phyloP scores from a whole-genome alignment of 2,888 invertebrate species.

The Suillia variegata region DNA sequence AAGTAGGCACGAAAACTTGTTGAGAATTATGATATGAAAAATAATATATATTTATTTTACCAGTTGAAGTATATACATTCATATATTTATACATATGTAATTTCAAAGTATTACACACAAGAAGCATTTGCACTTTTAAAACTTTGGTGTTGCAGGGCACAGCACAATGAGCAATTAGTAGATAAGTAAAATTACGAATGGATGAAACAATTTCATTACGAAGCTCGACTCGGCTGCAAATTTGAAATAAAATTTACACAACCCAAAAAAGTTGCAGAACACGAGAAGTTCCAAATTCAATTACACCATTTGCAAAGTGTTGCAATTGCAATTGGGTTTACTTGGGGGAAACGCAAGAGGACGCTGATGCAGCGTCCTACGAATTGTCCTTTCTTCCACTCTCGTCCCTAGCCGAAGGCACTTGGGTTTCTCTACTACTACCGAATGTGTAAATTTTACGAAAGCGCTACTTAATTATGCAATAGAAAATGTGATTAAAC shows the following conservation, averaged over 20 bases:
- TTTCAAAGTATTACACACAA: too few species aligned
- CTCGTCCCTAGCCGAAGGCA: too few species aligned
- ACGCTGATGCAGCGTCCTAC: not conserved
- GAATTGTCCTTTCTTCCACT: too few species aligned
- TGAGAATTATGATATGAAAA: too few species aligned
- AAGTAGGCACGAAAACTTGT: too few species aligned
- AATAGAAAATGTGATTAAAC: slow-evolving; percentile 23
- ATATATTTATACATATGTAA: too few species aligned
- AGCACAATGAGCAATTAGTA: not conserved
- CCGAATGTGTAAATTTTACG: not conserved
- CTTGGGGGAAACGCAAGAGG: not conserved
- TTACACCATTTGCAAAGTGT: not conserved
- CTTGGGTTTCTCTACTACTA: too few species aligned
- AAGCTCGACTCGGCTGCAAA: not conserved
- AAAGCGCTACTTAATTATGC: slow-evolving; percentile 22
- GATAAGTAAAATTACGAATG: not conserved
- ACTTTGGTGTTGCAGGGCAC: too few species aligned
- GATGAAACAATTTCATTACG: not conserved
- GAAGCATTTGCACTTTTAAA: too few species aligned
- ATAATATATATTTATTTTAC: too few species aligned
- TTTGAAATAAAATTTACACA: not conserved
- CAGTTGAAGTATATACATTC: too few species aligned
- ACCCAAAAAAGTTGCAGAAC: not conserved
- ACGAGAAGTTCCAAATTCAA: not conserved
- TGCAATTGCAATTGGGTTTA: not conserved